Evolutionary conservation across 2,888 invertebrate genomes (phyloP).

Genomic region (Gari tellinella): DNA sequence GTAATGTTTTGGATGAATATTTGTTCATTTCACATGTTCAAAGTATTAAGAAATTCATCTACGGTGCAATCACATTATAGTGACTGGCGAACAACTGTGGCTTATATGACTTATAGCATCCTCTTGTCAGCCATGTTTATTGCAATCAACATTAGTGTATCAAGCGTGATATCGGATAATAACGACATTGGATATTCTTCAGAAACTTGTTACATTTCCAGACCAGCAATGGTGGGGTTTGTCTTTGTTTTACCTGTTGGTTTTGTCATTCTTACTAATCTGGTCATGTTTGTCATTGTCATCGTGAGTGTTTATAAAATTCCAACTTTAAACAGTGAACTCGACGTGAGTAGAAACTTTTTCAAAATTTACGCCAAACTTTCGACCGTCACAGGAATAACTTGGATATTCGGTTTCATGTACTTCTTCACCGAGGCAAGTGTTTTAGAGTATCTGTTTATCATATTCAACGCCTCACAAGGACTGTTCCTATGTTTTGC

Average conservation of each 20-base stretch:
- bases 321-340: constrained; percentile 3
- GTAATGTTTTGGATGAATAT: constrained; percentile 42
- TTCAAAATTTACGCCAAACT: constrained; percentile 46
- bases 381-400: constrained; percentile 41
- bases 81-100: not conserved
- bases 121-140: constrained; percentile 15
- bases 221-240: constrained; percentile 35
- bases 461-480: constrained; percentile 39
- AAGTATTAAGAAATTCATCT: not conserved
- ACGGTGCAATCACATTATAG: not conserved
- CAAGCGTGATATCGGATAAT: not conserved
- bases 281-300: constrained; percentile 27
- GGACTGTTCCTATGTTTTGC: constrained; percentile 44
- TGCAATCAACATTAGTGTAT: constrained; percentile 18
- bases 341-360: constrained; percentile 17
- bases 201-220: constrained; percentile 33
- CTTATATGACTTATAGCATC: constrained; percentile 30
- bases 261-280: constrained; percentile 21
- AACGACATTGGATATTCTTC: constrained; percentile 40
- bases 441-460: constrained; percentile 44
- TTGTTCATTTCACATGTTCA: constrained; percentile 37
- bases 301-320: constrained; percentile 22
- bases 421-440: constrained; percentile 15
- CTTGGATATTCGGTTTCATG: constrained; percentile 48
- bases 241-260: constrained; percentile 34